Percentiles rank a stretch among this genome's conserved stretches.
phyloP scores from a whole-genome alignment of 64 coral and sea anemone species.

The Catalaphyllia jardinei region DNA sequence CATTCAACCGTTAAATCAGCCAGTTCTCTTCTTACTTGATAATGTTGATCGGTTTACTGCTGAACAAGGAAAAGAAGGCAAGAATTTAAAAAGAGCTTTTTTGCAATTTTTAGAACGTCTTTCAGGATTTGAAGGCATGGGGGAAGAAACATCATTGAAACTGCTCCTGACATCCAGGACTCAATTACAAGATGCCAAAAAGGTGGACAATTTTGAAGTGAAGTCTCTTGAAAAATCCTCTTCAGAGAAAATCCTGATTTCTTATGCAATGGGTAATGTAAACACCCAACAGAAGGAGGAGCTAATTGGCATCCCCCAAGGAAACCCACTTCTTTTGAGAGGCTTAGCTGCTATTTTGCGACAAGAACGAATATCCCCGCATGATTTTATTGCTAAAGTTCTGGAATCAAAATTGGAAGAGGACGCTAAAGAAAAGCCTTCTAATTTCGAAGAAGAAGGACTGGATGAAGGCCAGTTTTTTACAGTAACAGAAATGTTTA shows the following conservation, averaged over 20 bases:
- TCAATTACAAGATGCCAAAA: neutral
- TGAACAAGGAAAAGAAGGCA: conserved; percentile 4
- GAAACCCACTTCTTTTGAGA: conserved; percentile 11
- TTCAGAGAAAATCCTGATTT: conserved; percentile 17
- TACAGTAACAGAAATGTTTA: conserved; percentile 1
- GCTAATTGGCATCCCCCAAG: neutral
- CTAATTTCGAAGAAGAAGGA: conserved; percentile 29
- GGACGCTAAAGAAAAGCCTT: neutral
- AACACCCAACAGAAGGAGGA: neutral
- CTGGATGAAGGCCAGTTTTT: neutral
- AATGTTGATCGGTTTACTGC: neutral
- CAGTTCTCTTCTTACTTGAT: conserved; percentile 21
- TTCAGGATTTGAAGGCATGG: neutral
- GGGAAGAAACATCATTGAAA: neutral
- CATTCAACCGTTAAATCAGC: neutral
- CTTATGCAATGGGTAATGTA: neutral
- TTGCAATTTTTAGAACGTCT: neutral
- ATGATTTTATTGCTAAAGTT: neutral
- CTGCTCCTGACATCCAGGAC: conserved; percentile 26
- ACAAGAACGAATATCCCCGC: conserved; percentile 1
- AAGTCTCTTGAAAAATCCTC: neutral
- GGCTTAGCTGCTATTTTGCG: conserved; percentile 2
- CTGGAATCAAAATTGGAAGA: neutral
- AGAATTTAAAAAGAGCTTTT: neutral
- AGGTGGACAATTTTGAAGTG: neutral